Evolutionary conservation across 2,888 invertebrate genomes (phyloP).

Genomic region (Acleris sparsana): DNA sequence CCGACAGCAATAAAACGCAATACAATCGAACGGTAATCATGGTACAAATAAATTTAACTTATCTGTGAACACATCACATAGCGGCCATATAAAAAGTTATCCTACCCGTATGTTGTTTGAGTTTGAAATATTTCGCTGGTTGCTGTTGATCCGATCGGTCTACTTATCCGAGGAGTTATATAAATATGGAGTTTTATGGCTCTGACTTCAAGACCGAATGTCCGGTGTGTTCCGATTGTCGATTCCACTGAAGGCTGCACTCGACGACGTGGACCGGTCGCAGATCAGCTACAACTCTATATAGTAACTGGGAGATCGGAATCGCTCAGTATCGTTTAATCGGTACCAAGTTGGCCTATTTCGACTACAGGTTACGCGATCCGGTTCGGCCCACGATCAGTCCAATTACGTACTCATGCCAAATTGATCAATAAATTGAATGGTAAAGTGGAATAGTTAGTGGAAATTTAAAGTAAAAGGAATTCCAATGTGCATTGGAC

Average conservation of each 20-base stretch:
- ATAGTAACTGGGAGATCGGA: constrained; percentile 49
- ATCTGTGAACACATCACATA: constrained; percentile 51
- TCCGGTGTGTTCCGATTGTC: constrained; percentile 30
- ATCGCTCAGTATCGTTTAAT: constrained; percentile 52
- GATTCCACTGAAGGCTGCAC: constrained; percentile 47
- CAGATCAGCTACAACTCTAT: constrained; percentile 50
- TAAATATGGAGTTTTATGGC: constrained; percentile 57
- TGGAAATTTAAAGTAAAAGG: constrained; percentile 10
- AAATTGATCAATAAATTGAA: constrained; percentile 41
- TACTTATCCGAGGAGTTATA: constrained; percentile 54
- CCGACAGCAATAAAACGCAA: constrained; percentile 59
- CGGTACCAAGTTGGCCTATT: constrained; percentile 51
- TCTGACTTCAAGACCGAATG: constrained; percentile 52
- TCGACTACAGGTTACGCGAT: constrained; percentile 48
- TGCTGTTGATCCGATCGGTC: constrained; percentile 52
- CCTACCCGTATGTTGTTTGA: constrained; percentile 49
- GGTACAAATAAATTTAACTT: constrained; percentile 54
- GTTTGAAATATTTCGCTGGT: constrained; percentile 53
- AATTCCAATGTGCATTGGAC: constrained; percentile 18
- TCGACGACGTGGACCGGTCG: constrained; percentile 46
- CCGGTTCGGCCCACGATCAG: constrained; percentile 48
- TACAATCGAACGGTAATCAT: constrained; percentile 57
- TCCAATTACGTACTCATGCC: constrained; percentile 46
- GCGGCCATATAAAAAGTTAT: constrained; percentile 53
- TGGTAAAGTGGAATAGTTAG: constrained; percentile 23